These are phyloP conservation scores for Rhinogobius similis DNA, from an alignment of 2,113 vertebrate species.

Conservation along the genomic window DNA sequence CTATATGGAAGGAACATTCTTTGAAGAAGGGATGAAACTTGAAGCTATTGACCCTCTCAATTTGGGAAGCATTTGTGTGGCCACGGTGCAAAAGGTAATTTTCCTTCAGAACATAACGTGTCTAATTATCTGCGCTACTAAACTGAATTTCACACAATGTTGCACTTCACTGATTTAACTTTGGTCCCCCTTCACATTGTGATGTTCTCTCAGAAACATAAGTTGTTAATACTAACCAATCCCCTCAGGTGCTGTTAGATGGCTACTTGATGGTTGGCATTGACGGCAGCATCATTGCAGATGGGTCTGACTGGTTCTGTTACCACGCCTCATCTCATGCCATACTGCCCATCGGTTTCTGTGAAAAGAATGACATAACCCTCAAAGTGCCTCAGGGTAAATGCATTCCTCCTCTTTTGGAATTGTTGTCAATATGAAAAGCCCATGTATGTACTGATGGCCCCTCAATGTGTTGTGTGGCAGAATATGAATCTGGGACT, in stretches of 20 bases:
- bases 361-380: conserved; percentile 85
- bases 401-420: background rate
- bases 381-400: conserved; percentile 88
- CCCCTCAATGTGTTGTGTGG: conserved; percentile 1
- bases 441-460: background rate
- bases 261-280: conserved; percentile 95
- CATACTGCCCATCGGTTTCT: conserved; percentile 88
- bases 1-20: conserved; percentile 89
- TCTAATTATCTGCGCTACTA: background rate
- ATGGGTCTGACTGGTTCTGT: conserved; percentile 90
- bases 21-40: conserved; percentile 93
- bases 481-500: conserved; percentile 81
- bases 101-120: background rate
- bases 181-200: background rate
- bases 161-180: no score
- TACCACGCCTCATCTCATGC: conserved; percentile 92
- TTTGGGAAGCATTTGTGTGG: conserved; percentile 93
- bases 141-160: no score
- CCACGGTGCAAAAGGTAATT: conserved; percentile 91
- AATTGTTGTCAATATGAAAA: background rate
- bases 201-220: no score
- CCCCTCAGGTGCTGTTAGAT: conserved; percentile 85
- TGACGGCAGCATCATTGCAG: conserved; percentile 80
- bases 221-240: background rate
- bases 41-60: conserved; percentile 96